A percentile compares a stretch with the other conserved stretches of the same genome.
phyloP scores from a whole-genome alignment of 2,888 invertebrate species.

The Leptodirus hochenwartii region DNA sequence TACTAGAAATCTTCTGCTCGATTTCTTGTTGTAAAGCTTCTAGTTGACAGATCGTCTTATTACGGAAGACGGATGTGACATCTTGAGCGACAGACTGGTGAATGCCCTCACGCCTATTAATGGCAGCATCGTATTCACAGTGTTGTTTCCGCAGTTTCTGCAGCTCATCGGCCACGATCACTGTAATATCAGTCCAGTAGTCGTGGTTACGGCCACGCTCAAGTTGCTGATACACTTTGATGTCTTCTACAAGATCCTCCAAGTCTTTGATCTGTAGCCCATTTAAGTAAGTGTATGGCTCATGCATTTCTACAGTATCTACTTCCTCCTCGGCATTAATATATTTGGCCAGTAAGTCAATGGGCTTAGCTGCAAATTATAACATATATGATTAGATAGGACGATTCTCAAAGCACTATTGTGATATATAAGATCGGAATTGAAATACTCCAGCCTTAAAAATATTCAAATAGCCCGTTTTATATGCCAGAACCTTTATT shows the following conservation, averaged over 20 bases:
- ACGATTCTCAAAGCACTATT: conserved; percentile 14
- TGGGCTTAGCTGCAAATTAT: conserved; percentile 93
- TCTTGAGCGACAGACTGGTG: conserved; percentile 83
- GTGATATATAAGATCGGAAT: too few species aligned
- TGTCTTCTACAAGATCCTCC: conserved; percentile 92
- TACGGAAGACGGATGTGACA: conserved; percentile 78
- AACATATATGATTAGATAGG: too few species aligned
- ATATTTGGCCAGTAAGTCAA: conserved; percentile 92
- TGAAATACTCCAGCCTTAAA: too few species aligned
- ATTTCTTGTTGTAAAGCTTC: conserved; percentile 70
- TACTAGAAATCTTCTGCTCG: conserved; percentile 65
- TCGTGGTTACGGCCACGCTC: conserved; percentile 64
- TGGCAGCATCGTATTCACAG: conserved; percentile 31
- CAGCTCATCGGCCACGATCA: conserved; percentile 85
- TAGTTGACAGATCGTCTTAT: conserved; percentile 79
- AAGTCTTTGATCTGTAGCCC: conserved; percentile 79
- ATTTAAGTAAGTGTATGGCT: conserved; percentile 89
- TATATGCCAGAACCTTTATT: too few species aligned
- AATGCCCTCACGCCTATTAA: conserved; percentile 41
- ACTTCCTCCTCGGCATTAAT: conserved; percentile 79
- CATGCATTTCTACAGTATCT: conserved; percentile 93
- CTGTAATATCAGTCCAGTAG: conserved; percentile 93
- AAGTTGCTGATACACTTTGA: conserved; percentile 84
- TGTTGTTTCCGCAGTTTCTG: conserved; percentile 62
- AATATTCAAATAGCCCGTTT: too few species aligned